Conservation (phyloP, 1,140 invertebrate species). For the Platorchestia sp. region DNA sequence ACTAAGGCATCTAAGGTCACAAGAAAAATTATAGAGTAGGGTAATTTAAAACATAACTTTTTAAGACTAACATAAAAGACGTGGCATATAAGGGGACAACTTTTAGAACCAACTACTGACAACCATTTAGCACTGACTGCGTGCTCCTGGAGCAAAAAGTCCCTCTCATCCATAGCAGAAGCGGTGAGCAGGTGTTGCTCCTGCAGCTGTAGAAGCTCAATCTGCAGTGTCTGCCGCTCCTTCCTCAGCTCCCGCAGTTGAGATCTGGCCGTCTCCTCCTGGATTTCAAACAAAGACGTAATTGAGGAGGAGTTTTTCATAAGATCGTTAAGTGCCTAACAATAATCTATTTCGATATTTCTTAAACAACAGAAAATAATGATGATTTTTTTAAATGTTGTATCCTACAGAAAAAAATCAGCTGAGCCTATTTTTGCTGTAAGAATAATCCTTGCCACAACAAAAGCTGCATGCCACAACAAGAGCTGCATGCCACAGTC, state of each 20-base stretch:
- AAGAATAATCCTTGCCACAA: no score
- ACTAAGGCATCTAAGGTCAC: background rate
- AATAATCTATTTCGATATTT: no score
- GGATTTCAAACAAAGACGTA: no score
- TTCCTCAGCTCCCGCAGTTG: background rate
- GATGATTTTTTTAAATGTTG: no score
- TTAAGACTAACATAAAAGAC: background rate
- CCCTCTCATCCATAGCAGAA: background rate
- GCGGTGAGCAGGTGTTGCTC: background rate
- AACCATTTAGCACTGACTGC: background rate
- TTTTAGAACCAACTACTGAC: background rate
- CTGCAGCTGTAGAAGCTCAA: conserved; percentile 9
- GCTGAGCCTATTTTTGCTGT: no score
- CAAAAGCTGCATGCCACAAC: no score
- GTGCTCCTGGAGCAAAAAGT: background rate
- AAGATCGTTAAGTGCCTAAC: no score
- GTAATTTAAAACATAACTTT: no score
- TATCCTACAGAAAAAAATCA: no score
- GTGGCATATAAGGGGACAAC: background rate
- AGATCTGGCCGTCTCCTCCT: background rate
- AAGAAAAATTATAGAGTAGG: background rate
- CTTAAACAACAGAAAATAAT: no score
- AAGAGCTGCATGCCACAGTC: no score
- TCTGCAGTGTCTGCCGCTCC: background rate
- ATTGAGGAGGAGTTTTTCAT: no score